These are phyloP conservation scores for Cephus cinctus DNA, from an alignment of 1,140 invertebrate species.

Conservation along the genomic window DNA sequence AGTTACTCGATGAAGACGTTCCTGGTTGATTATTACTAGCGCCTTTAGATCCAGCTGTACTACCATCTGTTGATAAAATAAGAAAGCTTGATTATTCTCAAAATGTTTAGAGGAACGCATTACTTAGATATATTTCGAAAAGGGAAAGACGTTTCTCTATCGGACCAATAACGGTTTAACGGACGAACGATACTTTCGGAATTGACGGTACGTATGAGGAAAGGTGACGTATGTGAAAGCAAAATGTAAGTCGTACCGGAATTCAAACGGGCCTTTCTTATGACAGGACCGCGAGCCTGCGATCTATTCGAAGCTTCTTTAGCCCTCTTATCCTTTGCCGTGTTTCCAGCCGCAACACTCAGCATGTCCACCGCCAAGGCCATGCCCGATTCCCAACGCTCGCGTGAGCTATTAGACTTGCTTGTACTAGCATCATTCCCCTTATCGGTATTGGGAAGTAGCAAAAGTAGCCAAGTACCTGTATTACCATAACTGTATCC, in stretches of 20 bases:
- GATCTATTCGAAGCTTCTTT: conserved; percentile 71
- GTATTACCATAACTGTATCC: conserved; percentile 13
- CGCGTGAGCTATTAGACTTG: conserved; percentile 38
- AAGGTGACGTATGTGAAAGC: too few relatives aligned
- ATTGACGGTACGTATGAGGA: too few relatives aligned
- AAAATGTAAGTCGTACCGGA: conserved; percentile 32
- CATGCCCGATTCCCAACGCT: conserved; percentile 54
- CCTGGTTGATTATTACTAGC: conserved; percentile 25
- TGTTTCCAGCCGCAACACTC: conserved; percentile 76
- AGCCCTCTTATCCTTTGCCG: conserved; percentile 79
- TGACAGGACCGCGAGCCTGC: conserved; percentile 41
- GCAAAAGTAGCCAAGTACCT: conserved; percentile 47
- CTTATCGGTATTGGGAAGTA: conserved; percentile 45
- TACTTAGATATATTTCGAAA: conserved; percentile 5
- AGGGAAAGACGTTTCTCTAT: too few relatives aligned
- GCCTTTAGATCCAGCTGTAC: conserved; percentile 28
- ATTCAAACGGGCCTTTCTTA: conserved; percentile 40
- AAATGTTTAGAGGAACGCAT: not conserved
- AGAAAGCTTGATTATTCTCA: not conserved
- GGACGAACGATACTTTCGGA: too few relatives aligned
- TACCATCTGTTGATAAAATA: conserved; percentile 26
- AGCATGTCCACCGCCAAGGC: conserved; percentile 62
- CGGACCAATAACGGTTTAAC: too few relatives aligned
- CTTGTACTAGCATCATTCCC: conserved; percentile 40
- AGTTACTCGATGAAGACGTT: conserved; percentile 24